phyloP scores from a whole-genome alignment of 2,888 invertebrate species.

The Calameuta idolon region DNA sequence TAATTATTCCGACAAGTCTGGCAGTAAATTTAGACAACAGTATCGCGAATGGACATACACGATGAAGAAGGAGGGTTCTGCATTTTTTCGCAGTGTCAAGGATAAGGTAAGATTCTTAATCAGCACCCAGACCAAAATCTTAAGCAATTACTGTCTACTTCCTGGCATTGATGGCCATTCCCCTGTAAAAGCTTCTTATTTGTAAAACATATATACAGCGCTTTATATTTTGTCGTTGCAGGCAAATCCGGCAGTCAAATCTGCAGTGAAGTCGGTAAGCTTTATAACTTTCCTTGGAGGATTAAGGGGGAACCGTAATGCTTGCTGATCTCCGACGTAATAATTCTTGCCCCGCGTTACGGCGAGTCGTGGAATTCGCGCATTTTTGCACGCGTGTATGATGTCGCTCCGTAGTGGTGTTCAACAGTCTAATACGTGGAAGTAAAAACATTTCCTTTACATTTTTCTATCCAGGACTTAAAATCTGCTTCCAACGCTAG shows the following conservation, averaged over 20 bases:
- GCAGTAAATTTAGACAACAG: conserved; percentile 75
- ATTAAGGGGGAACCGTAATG: neutral
- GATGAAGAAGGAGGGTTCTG: conserved; percentile 84
- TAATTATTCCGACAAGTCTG: conserved; percentile 76
- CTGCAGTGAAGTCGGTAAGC: conserved; percentile 94
- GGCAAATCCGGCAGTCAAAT: conserved; percentile 95
- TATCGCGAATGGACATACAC: conserved; percentile 85
- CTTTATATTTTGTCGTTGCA: conserved; percentile 69
- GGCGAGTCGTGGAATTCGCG: too few relatives aligned
- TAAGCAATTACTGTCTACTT: conserved; percentile 14
- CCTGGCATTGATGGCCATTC: neutral
- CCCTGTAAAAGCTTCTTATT: conserved; percentile 50
- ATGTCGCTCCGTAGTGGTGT: too few relatives aligned
- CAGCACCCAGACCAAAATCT: conserved; percentile 18
- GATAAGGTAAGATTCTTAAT: conserved; percentile 76
- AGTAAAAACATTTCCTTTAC: too few relatives aligned
- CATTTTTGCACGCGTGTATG: too few relatives aligned
- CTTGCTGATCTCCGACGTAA: too few relatives aligned
- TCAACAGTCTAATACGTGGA: too few relatives aligned
- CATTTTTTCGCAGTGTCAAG: conserved; percentile 88
- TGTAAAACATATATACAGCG: conserved; percentile 66
- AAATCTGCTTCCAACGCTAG: too few relatives aligned
- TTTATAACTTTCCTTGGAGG: conserved; percentile 21
- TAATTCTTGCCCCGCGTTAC: too few relatives aligned
- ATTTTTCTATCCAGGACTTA: too few relatives aligned